These are phyloP conservation scores for Epinotia demarniana DNA, from an alignment of 2,888 invertebrate species.

Conservation along the genomic window DNA sequence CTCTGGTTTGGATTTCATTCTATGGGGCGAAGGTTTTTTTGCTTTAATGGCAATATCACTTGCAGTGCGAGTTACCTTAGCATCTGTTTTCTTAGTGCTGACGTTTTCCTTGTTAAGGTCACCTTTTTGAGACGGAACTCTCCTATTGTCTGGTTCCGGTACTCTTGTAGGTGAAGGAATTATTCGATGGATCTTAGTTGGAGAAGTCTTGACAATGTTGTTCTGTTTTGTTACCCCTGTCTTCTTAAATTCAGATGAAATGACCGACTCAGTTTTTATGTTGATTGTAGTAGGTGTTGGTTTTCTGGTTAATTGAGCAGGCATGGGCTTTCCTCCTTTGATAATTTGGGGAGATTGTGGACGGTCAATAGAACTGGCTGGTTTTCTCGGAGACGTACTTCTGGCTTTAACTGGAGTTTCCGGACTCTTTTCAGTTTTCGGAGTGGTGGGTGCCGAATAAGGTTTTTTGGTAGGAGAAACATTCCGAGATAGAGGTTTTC, in stretches of 20 bases:
- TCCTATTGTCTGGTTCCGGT: constrained; percentile 67
- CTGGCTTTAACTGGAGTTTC: constrained; percentile 65
- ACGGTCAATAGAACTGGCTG: constrained; percentile 60
- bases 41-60: constrained; percentile 85
- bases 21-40: constrained; percentile 73
- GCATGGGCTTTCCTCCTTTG: constrained; percentile 66
- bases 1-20: constrained; percentile 80
- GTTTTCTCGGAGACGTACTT: constrained; percentile 74
- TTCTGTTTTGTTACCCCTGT: constrained; percentile 64
- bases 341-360: constrained; percentile 72
- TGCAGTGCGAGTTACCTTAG: constrained; percentile 81
- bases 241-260: constrained; percentile 64
- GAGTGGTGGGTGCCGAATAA: constrained; percentile 50
- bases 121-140: constrained; percentile 67
- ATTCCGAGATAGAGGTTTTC: constrained; percentile 66
- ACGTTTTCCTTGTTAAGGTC: constrained; percentile 63
- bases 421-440: constrained; percentile 56
- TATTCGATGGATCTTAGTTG: constrained; percentile 53
- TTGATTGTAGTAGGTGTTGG: constrained; percentile 64
- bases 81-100: constrained; percentile 72
- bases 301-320: constrained; percentile 62
- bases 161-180: constrained; percentile 52
- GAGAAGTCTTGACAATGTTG: constrained; percentile 58
- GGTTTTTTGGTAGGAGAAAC: constrained; percentile 71
- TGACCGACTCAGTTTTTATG: constrained; percentile 64